These are phyloP conservation scores for Stylophora pistillata DNA, from an alignment of 64 coral and sea anemone species.

Conservation along the genomic window DNA sequence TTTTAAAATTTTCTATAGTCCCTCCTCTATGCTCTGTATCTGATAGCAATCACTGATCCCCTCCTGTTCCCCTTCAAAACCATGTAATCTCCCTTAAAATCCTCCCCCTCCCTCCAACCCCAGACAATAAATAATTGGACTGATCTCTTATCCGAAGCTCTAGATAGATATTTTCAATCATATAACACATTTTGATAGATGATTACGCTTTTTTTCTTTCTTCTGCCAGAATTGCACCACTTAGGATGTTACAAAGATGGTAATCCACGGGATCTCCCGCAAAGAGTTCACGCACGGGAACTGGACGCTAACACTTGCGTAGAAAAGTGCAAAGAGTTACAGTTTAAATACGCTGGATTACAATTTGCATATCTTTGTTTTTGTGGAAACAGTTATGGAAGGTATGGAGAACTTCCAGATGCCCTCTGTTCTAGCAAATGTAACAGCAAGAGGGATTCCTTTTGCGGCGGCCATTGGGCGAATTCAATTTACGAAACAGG, in stretches of 20 bases:
- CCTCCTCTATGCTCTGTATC: no score
- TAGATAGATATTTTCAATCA: no score
- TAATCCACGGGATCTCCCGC: conserved; percentile 84
- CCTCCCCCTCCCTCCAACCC: no score
- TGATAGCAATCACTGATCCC: no score
- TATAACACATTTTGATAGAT: no score
- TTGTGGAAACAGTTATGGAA: conserved; percentile 84
- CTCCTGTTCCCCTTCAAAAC: no score
- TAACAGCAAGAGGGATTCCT: conserved; percentile 62
- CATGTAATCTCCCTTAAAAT: no score
- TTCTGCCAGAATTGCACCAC: conserved; percentile 22
- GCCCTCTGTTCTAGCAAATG: conserved; percentile 81
- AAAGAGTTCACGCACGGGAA: conserved; percentile 72
- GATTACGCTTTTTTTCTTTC: no score
- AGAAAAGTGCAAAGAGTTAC: conserved; percentile 78
- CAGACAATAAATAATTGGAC: no score
- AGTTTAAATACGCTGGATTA: conserved; percentile 85
- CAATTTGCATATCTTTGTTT: conserved; percentile 98
- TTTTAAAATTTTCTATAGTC: no score
- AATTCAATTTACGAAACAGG: conserved; percentile 93
- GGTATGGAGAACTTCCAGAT: conserved; percentile 85
- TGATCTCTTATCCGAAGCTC: no score
- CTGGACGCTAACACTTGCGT: conserved; percentile 64
- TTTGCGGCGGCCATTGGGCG: conserved; percentile 90
- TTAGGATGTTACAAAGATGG: conserved; percentile 97